These are phyloP conservation scores for Cirrhinus molitorella DNA, from an alignment of 2,797 vertebrate genomes.

Conservation along the genomic window DNA sequence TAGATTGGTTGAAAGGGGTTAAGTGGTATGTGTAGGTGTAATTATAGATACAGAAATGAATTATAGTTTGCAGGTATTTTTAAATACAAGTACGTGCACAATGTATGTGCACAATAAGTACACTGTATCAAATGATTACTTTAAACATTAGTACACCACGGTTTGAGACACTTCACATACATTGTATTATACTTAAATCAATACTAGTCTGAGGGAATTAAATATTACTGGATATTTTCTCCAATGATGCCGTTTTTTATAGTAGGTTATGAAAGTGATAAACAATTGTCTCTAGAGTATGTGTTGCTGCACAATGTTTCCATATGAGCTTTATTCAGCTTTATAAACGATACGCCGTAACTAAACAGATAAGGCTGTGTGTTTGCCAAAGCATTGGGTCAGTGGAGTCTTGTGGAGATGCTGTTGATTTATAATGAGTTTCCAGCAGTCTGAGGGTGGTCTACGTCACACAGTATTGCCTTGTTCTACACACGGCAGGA, in stretches of 20 bases:
- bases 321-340: background rate
- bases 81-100: background rate
- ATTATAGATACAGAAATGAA: background rate
- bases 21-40: background rate
- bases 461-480: slow-evolving; percentile 80
- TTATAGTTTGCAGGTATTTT: background rate
- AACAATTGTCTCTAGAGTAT: background rate
- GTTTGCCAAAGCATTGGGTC: background rate
- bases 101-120: background rate
- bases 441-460: slow-evolving; percentile 1
- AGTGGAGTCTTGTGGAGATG: background rate
- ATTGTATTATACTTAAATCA: background rate
- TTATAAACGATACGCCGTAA: background rate
- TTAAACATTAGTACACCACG: background rate
- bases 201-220: background rate
- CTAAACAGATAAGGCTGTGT: background rate
- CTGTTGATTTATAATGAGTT: slow-evolving; percentile 9
- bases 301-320: background rate
- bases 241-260: background rate
- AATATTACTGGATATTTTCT: background rate
- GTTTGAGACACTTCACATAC: background rate
- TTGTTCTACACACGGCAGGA: slow-evolving; percentile 85
- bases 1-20: background rate
- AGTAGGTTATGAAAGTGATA: background rate
- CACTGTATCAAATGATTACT: background rate